phyloP scores from a whole-genome alignment of 2,888 invertebrate species.

The Dryadula phaetusa region DNA sequence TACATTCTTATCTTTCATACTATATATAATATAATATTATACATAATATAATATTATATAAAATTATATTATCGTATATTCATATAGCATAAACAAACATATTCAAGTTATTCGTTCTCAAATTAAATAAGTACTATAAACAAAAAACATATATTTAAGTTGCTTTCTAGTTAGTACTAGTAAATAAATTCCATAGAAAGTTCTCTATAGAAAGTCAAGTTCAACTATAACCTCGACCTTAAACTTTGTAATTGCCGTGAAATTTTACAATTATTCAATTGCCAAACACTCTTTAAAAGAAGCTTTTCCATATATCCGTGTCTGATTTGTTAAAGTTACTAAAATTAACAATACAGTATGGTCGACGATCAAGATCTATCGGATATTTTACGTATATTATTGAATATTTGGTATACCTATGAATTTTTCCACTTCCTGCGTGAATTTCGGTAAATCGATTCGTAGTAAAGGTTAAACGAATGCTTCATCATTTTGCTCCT shows the following conservation, averaged over 20 bases:
- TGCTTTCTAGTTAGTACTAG: not conserved
- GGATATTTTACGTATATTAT: not conserved
- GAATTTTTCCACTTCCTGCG: no score
- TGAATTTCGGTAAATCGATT: no score
- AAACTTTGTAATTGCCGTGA: constrained; percentile 12
- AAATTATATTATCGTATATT: no score
- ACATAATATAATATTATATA: no score
- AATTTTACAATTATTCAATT: constrained; percentile 3
- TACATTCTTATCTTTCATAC: no score
- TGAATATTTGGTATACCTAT: no score
- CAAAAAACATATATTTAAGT: not conserved
- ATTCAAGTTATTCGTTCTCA: not conserved
- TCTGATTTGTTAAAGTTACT: not conserved
- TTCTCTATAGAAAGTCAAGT: constrained; percentile 25
- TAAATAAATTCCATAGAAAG: constrained; percentile 9
- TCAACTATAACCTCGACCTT: constrained; percentile 15
- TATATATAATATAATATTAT: no score
- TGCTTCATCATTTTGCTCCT: no score
- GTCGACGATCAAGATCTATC: not conserved
- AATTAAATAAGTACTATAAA: not conserved
- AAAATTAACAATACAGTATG: not conserved
- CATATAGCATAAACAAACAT: no score
- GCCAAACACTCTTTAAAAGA: not conserved
- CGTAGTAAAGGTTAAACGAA: no score
- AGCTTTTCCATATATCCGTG: not conserved